Percentiles rank a stretch among this genome's conserved stretches.
phyloP scores from a whole-genome alignment of 2,888 invertebrate genomes.

The Adineta ricciae region DNA sequence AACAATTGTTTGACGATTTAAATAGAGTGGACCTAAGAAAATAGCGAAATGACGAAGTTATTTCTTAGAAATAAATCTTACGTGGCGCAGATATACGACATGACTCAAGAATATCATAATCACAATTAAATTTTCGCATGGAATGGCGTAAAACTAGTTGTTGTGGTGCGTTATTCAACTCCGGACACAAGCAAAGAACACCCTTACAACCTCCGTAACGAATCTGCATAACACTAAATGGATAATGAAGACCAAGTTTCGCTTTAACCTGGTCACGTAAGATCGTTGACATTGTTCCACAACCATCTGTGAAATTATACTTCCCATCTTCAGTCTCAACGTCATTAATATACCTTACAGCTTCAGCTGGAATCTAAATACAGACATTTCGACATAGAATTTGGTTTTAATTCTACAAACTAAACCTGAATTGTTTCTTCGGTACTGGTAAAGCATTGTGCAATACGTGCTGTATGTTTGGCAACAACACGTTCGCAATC shows the following conservation, averaged over 20 bases:
- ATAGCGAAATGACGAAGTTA: too few relatives aligned
- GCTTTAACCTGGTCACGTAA: neutral
- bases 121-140: neutral
- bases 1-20: constrained; percentile 18
- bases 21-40: neutral
- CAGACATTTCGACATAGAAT: too few relatives aligned
- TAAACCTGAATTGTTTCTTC: neutral
- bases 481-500: constrained; percentile 4
- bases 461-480: constrained; percentile 11
- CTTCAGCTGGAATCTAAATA: neutral
- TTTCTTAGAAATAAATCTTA: neutral
- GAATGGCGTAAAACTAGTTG: neutral
- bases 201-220: constrained; percentile 10
- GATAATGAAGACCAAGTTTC: neutral
- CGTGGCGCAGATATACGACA: neutral
- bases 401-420: neutral
- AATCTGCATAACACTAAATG: constrained; percentile 14
- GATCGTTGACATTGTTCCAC: neutral
- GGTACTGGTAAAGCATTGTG: constrained; percentile 16
- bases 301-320: constrained; percentile 6
- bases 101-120: constrained; percentile 5
- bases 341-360: neutral
- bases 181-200: neutral
- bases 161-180: neutral
- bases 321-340: neutral